phyloP scores from a whole-genome alignment of 1,140 invertebrate genomes.

The Sycophaga agraensis region DNA sequence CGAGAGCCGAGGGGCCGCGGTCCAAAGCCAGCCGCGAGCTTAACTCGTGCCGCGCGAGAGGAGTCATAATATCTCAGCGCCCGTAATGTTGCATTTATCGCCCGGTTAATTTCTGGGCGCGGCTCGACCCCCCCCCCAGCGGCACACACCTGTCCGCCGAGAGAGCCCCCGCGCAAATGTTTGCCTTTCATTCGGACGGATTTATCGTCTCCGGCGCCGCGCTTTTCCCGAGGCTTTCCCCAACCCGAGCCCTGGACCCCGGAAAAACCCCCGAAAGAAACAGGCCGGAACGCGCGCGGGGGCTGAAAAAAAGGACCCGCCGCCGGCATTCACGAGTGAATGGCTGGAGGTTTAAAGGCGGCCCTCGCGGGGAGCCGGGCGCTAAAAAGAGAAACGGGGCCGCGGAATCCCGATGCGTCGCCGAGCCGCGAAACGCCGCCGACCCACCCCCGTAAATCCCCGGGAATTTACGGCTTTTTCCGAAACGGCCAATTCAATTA shows the following conservation, averaged over 20 bases:
- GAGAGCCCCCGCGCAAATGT: constrained; percentile 28
- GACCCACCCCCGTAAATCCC: constrained; percentile 7
- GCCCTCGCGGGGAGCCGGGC: not conserved
- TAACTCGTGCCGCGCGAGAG: no score
- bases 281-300: no score
- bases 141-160: no score
- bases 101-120: not conserved
- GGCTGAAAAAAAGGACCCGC: no score
- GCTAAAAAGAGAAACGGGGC: not conserved
- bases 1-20: no score
- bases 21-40: no score
- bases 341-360: constrained; percentile 2
- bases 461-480: constrained; percentile 17
- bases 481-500: constrained; percentile 21
- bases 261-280: no score
- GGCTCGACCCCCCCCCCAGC: not conserved
- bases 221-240: no score
- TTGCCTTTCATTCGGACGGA: constrained; percentile 24
- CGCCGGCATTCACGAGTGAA: constrained; percentile 2
- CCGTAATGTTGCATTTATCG: no score
- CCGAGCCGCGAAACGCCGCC: not conserved
- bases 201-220: constrained; percentile 22
- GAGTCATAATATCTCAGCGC: no score
- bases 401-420: constrained; percentile 11
- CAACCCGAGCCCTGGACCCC: not conserved